Evolutionary conservation across 2,113 vertebrate species (phyloP).

Genomic region (Apus apus): DNA sequence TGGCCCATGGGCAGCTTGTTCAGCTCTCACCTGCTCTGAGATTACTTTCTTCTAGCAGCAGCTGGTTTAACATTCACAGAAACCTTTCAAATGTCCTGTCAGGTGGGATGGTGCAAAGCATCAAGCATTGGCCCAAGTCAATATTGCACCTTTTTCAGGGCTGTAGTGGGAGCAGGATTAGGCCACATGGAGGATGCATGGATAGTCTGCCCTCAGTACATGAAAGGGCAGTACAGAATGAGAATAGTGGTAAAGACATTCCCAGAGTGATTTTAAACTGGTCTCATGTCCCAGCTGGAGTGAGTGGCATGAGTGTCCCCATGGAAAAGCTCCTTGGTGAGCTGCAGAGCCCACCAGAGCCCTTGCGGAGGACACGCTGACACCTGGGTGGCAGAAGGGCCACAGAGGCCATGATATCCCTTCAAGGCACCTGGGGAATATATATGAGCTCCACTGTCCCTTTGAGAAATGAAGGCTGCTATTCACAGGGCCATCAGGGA

Average conservation of each 20-base stretch:
- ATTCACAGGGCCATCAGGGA: accelerated
- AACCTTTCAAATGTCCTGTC: background rate
- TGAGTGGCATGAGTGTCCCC: background rate
- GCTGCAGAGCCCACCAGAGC: background rate
- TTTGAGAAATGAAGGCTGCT: background rate
- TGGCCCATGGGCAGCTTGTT: background rate
- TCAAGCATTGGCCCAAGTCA: background rate
- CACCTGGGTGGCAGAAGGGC: background rate
- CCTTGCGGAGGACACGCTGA: background rate
- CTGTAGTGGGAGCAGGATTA: background rate
- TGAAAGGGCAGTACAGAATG: background rate
- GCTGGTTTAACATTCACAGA: background rate
- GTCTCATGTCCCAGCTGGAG: background rate
- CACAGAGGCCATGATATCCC: accelerated
- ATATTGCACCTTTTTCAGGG: background rate
- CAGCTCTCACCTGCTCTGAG: background rate
- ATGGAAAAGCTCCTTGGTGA: background rate
- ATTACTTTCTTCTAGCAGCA: background rate
- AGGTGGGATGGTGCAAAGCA: background rate
- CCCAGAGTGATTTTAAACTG: background rate
- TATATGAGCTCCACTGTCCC: background rate
- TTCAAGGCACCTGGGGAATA: accelerated
- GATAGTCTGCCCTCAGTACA: background rate
- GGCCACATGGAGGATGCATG: background rate
- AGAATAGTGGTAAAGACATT: background rate